These are phyloP conservation scores for Eriosoma lanigerum DNA, from an alignment of 1,140 invertebrate genomes.

Conservation along the genomic window DNA sequence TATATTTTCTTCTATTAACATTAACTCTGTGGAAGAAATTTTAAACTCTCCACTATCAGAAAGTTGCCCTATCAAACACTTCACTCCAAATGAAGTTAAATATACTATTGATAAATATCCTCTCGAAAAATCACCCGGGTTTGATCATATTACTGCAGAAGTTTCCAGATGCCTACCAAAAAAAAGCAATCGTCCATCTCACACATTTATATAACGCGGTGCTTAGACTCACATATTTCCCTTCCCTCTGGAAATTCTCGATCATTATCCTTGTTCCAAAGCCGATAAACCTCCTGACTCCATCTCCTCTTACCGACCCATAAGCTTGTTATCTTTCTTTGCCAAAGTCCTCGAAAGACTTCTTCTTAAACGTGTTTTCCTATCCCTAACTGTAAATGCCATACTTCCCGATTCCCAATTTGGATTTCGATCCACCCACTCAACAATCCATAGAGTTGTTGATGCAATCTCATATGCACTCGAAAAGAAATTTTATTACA, in stretches of 20 bases:
- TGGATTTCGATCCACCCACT: constrained; percentile 13
- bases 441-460: constrained; percentile 41
- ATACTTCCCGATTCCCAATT: constrained; percentile 15
- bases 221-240: background rate
- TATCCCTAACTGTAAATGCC: background rate
- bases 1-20: background rate
- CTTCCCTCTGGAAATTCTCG: background rate
- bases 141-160: background rate
- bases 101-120: background rate
- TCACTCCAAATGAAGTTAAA: background rate
- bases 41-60: background rate
- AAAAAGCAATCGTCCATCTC: background rate
- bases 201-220: background rate
- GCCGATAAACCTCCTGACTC: background rate
- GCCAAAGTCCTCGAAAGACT: background rate
- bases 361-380: background rate
- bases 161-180: background rate
- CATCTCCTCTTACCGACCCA: background rate
- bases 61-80: background rate
- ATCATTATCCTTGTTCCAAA: background rate
- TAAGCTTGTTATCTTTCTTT: background rate
- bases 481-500: constrained; percentile 53
- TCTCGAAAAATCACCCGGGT: background rate
- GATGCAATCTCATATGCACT: constrained; percentile 13
- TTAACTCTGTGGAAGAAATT: background rate